A percentile compares a stretch with the other conserved stretches of the same genome.
Evolutionary conservation across 2,113 vertebrate genomes (phyloP).

Genomic region (Eurystomus gularis): DNA sequence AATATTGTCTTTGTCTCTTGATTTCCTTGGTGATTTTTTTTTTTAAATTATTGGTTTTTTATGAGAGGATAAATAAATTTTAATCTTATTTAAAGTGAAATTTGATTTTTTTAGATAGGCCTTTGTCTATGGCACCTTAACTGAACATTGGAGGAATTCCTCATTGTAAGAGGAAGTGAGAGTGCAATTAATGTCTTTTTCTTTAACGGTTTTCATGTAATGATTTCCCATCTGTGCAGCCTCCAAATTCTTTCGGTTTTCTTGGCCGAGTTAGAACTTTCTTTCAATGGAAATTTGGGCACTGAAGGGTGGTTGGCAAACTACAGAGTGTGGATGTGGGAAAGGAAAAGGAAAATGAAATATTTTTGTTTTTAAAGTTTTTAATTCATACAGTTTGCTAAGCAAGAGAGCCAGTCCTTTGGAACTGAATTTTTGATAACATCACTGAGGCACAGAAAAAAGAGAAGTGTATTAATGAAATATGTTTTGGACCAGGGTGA

Average conservation of each 20-base stretch:
- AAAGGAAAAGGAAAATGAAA: background rate
- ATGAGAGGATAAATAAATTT: background rate
- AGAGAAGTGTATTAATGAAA: background rate
- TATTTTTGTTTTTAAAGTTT: no score
- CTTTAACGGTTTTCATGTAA: background rate
- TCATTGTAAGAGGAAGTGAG: background rate
- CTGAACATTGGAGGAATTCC: background rate
- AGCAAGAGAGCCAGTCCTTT: background rate
- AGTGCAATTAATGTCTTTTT: background rate
- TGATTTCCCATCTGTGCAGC: background rate
- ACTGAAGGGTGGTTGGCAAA: background rate
- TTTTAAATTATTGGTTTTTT: background rate
- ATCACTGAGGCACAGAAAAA: background rate
- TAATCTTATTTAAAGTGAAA: background rate
- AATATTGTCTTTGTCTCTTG: background rate
- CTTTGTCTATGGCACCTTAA: background rate
- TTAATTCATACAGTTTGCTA: background rate
- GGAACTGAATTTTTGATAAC: background rate
- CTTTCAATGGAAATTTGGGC: background rate
- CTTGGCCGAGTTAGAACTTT: background rate
- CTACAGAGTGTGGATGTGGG: background rate
- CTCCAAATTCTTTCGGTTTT: background rate
- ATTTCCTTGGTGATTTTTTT: background rate
- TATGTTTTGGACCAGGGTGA: background rate
- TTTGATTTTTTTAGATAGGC: background rate